Base-by-base conservation (phyloP, 2,888 invertebrate species). In the Phoenoteleia sp. region DNA sequence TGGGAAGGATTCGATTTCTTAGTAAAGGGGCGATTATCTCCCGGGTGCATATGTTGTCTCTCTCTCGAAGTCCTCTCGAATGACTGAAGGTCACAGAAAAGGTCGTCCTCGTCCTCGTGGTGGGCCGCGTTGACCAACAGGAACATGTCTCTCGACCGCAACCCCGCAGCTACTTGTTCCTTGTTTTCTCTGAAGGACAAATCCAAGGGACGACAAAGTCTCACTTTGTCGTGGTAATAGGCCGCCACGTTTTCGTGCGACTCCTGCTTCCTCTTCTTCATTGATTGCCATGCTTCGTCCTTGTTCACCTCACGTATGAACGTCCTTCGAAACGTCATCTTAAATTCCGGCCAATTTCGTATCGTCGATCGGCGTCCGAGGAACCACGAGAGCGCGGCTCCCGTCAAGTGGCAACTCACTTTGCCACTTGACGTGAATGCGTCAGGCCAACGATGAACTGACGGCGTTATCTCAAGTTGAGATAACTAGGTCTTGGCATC, bases 171-270 rank as follows among this genome's bases (percentile, higher is more conserved):
- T 21, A 84, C 42, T 58, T 82, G 80, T 29, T 71, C 56, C 13
- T 76, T 25, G 1, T 66, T 72, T 25, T 81, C 64, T 1, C 49
- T 62, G 33, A 81, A 81, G 19, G 69, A n/a, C 15, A 83, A 39
- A 2, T 47, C 49, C 9, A 83, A 25, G 29, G 27, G n/a, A 19
- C 49, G 69, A 39, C 74, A 76, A 5, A 80, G 52, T 27, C 54
- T 62, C 4, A 71, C 79, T 39, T 86, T 84, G 0, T 75, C 76
- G 15, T 81, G 27, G 39, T 47, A 81, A 66, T 86, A 81, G 1
- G 74, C 62, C 1, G 69, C 47, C 9, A 81, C 15, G 11, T 42
- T 17, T 54, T 84, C 81, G 5, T 60, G 49, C n/a, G 54, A 11
- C 0, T 45, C 39, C 47, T 81, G 80, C 17, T 13, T 13, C 0